Percentiles rank a stretch among this genome's conserved stretches.
Evolutionary conservation across 2,113 vertebrate species (phyloP).

Genomic region (Microcebus ravelobensis): DNA sequence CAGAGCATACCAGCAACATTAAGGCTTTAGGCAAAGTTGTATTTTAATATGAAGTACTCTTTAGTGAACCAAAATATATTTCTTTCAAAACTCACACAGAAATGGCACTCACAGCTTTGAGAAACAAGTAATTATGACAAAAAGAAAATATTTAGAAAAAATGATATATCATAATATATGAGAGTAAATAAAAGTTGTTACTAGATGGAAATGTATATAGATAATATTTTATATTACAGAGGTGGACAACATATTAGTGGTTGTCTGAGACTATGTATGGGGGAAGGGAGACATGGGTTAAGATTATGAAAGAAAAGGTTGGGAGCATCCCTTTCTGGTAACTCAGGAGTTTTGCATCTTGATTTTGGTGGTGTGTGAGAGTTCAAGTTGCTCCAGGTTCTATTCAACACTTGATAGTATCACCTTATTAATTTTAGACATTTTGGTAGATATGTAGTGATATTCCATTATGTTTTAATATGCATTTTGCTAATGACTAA

Average conservation of each 20-base stretch:
- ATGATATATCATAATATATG: too few relatives aligned
- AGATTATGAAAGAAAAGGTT: too few relatives aligned
- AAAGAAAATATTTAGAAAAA: not conserved
- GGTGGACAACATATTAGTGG: not conserved
- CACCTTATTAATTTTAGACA: too few relatives aligned
- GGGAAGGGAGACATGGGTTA: rapidly evolving
- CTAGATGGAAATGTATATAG: not conserved
- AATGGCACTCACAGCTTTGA: not conserved
- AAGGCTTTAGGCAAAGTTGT: not conserved
- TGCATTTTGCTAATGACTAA: not conserved
- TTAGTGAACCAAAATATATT: not conserved
- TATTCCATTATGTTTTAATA: not conserved
- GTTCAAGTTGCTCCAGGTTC: too few relatives aligned
- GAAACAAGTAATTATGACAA: not conserved
- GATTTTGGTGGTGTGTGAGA: not conserved
- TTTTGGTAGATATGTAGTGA: not conserved
- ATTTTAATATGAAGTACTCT: too few relatives aligned
- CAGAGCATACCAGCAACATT: not conserved
- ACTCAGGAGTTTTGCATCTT: not conserved
- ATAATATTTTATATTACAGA: not conserved
- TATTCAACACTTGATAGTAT: not conserved
- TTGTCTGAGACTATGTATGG: too few relatives aligned
- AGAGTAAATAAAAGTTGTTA: not conserved
- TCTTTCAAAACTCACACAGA: not conserved
- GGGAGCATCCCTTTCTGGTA: too few relatives aligned